These are phyloP conservation scores for Oreonectes daqikongensis DNA, from an alignment of 2,797 vertebrate genomes.

Conservation along the genomic window DNA sequence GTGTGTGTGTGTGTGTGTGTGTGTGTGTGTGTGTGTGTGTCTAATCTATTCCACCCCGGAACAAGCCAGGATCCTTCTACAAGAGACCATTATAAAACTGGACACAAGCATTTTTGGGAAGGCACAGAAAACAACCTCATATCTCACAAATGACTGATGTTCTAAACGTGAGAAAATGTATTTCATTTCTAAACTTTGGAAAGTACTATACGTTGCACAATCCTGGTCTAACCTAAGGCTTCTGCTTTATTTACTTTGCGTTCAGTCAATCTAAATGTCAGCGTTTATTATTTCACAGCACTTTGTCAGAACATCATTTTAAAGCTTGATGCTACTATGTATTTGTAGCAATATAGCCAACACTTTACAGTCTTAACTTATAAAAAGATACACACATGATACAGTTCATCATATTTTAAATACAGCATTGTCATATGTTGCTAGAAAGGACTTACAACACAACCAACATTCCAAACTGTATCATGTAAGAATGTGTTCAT, in stretches of 20 bases:
- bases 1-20: neutral
- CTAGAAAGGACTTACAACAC: neutral
- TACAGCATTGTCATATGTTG: neutral
- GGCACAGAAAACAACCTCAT: neutral
- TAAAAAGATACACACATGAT: neutral
- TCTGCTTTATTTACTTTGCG: constrained; percentile 2
- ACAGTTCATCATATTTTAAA: neutral
- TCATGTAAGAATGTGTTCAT: neutral
- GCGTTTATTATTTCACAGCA: neutral
- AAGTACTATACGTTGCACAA: constrained; percentile 28
- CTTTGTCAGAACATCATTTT: neutral
- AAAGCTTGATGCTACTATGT: neutral
- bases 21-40: neutral
- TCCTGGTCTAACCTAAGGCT: neutral
- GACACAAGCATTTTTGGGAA: constrained; percentile 24
- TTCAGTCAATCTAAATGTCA: neutral
- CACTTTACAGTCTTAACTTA: neutral
- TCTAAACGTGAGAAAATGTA: constrained; percentile 16
- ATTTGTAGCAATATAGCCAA: neutral
- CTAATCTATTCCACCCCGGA: constrained; percentile 34
- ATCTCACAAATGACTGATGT: constrained; percentile 12
- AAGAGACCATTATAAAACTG: constrained; percentile 25
- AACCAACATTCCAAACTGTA: neutral
- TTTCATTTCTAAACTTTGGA: constrained; percentile 3
- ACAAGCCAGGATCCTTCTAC: constrained; percentile 22